phyloP scores from a whole-genome alignment of 92 coral and sea anemone species.

The Paragorgia papillata region DNA sequence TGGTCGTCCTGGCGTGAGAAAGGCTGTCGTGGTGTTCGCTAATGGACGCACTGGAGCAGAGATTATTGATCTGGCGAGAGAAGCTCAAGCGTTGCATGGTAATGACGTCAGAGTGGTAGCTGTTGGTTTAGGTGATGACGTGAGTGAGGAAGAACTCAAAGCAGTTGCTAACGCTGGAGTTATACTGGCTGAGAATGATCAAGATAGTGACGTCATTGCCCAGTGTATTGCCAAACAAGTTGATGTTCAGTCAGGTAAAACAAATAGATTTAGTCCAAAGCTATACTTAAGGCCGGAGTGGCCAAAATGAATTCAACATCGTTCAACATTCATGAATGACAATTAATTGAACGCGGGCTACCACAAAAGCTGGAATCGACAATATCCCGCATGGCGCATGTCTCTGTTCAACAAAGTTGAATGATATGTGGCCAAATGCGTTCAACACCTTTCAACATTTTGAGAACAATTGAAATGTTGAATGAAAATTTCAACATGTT shows the following conservation, averaged over 20 bases:
- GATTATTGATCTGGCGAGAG: constrained; percentile 26
- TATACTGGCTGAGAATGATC: constrained; percentile 7
- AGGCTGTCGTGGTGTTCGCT: constrained; percentile 45
- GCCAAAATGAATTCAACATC: too few relatives aligned
- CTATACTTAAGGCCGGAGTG: too few relatives aligned
- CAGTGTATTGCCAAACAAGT: constrained; percentile 10
- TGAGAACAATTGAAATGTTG: too few relatives aligned
- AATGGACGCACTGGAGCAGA: constrained; percentile 39
- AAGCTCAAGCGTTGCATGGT: constrained; percentile 38
- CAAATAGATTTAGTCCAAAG: too few relatives aligned
- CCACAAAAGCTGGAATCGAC: too few relatives aligned
- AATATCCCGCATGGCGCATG: too few relatives aligned
- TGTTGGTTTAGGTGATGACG: constrained; percentile 35
- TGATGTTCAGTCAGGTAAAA: constrained; percentile 19
- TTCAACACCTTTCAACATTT: too few relatives aligned
- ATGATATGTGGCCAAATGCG: too few relatives aligned
- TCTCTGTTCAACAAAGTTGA: too few relatives aligned
- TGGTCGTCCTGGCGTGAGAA: constrained; percentile 43
- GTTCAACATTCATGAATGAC: too few relatives aligned
- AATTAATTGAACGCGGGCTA: too few relatives aligned
- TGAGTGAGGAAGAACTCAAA: constrained; percentile 30
- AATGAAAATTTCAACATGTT: too few relatives aligned
- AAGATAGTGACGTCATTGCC: constrained; percentile 34
- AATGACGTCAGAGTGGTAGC: constrained; percentile 33
- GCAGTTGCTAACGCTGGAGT: constrained; percentile 28